These are phyloP conservation scores for Empidonax traillii DNA, from an alignment of 2,113 vertebrate species.

Conservation along the genomic window DNA sequence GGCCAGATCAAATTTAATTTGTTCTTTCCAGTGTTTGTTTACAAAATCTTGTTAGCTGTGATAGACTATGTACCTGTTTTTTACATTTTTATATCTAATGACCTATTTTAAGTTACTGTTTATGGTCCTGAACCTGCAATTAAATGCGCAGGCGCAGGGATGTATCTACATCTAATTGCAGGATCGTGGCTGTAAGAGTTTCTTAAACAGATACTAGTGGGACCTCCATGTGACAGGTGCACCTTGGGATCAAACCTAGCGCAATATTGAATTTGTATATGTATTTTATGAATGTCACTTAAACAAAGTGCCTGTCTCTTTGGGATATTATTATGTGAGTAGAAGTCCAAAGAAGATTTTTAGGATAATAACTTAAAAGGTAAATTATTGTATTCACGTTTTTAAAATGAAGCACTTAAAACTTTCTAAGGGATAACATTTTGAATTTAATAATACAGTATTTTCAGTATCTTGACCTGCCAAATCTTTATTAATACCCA, in stretches of 20 bases:
- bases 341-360: constrained; percentile 69
- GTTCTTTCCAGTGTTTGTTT: constrained; percentile 67
- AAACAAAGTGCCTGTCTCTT: constrained; percentile 46
- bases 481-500: constrained; percentile 43
- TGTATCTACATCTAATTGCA: background rate
- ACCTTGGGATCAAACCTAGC: constrained; percentile 32
- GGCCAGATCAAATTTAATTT: constrained; percentile 35
- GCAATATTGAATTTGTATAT: background rate
- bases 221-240: constrained; percentile 19
- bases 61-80: constrained; percentile 31
- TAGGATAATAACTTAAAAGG: constrained; percentile 68
- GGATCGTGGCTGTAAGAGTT: constrained; percentile 27
- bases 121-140: constrained; percentile 19
- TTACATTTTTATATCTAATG: constrained; percentile 18
- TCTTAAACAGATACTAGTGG: constrained; percentile 21
- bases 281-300: constrained; percentile 17
- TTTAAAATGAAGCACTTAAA: constrained; percentile 64
- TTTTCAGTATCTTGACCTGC: constrained; percentile 59
- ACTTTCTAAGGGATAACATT: constrained; percentile 54
- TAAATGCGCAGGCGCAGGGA: constrained; percentile 37
- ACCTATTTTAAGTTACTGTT: constrained; percentile 35
- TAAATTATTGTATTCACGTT: constrained; percentile 68
- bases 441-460: constrained; percentile 55
- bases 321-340: constrained; percentile 48
- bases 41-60: constrained; percentile 68